Conservation (phyloP, 2,888 invertebrate species). For the Ophioninae sp. region DNA sequence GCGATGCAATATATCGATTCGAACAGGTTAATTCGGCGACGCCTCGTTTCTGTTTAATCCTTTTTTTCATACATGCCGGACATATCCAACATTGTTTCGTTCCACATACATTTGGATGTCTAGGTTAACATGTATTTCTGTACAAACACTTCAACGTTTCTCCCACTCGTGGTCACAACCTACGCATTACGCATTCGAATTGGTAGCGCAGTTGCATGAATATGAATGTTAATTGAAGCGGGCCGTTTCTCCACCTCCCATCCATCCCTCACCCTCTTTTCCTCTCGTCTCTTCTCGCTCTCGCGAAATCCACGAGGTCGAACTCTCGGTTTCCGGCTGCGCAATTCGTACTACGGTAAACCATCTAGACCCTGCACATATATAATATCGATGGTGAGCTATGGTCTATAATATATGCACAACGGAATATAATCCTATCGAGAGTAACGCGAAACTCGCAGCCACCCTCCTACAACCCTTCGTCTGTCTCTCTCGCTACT, state of each 20-base stretch:
- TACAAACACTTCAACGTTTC: slow-evolving; percentile 52
- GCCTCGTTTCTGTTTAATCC: slow-evolving; percentile 47
- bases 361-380: slow-evolving; percentile 42
- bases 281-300: slow-evolving; percentile 29
- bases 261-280: not conserved
- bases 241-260: not conserved
- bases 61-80: slow-evolving; percentile 48
- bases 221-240: slow-evolving; percentile 69
- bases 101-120: slow-evolving; percentile 19
- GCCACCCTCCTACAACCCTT: slow-evolving; percentile 22
- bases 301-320: slow-evolving; percentile 65
- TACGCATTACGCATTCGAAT: slow-evolving; percentile 73
- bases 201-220: slow-evolving; percentile 67
- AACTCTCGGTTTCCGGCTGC: slow-evolving; percentile 67
- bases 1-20: slow-evolving; percentile 19
- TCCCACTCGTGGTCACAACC: slow-evolving; percentile 65
- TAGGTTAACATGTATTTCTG: not conserved
- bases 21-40: slow-evolving; percentile 38
- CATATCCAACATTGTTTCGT: slow-evolving; percentile 49
- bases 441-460: slow-evolving; percentile 50
- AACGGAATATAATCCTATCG: slow-evolving; percentile 67
- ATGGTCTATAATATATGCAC: slow-evolving; percentile 63
- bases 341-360: slow-evolving; percentile 44
- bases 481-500: not conserved
- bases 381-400: slow-evolving; percentile 62